phyloP scores from a whole-genome alignment of 2,113 vertebrate species.

The Calidris pugnax region DNA sequence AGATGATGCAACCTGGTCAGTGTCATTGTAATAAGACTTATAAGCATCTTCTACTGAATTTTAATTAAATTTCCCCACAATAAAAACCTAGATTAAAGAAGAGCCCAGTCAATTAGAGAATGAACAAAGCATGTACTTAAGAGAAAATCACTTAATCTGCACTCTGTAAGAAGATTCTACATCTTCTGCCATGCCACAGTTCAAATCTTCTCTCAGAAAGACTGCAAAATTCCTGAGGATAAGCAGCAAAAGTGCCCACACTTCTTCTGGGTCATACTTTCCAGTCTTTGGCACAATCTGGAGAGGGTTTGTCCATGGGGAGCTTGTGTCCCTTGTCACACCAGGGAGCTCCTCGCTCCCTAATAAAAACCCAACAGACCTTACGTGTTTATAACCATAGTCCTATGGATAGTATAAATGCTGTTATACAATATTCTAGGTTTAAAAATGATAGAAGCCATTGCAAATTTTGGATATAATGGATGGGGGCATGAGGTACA shows the following conservation, averaged over 20 bases:
- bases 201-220: background rate
- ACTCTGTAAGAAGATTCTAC: background rate
- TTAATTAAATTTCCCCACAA: background rate
- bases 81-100: conserved; percentile 9
- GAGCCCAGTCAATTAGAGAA: background rate
- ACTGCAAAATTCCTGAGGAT: background rate
- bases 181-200: background rate
- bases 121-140: background rate
- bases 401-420: fast-evolving
- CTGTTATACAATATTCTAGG: too few relatives aligned
- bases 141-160: conserved; percentile 23
- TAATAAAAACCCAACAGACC: background rate
- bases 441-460: too few relatives aligned
- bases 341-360: background rate
- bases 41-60: background rate
- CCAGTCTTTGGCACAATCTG: background rate
- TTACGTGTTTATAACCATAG: fast-evolving
- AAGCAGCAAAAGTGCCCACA: fast-evolving
- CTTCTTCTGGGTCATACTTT: background rate
- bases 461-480: fast-evolving
- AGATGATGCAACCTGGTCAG: background rate
- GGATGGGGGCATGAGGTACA: fast-evolving
- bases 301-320: background rate
- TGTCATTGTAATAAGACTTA: background rate
- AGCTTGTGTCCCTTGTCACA: background rate